A percentile compares a stretch with the other conserved stretches of the same genome.
Conservation (phyloP, 2,888 invertebrate species). For the Trichogramma evanescens region DNA sequence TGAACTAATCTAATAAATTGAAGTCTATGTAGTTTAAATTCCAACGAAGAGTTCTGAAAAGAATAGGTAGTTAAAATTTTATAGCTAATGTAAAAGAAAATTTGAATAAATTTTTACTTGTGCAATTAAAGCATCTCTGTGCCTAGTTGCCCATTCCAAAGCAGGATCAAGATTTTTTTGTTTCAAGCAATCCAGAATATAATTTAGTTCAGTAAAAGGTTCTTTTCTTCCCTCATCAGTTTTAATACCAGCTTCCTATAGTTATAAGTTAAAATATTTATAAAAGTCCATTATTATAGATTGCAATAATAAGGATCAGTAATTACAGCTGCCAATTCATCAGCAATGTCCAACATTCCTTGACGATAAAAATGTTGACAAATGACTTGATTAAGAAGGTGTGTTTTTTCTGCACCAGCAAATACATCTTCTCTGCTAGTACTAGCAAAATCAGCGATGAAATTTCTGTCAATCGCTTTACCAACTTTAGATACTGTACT, state of each 20-base stretch:
- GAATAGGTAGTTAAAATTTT: background rate
- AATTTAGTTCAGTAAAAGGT: conserved; percentile 77
- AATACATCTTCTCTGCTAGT: conserved; percentile 82
- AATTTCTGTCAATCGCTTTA: conserved; percentile 92
- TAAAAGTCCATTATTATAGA: background rate
- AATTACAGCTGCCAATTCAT: conserved; percentile 61
- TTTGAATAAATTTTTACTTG: conserved; percentile 44
- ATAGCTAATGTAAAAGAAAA: background rate
- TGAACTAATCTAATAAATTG: conserved; percentile 69
- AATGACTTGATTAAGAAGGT: conserved; percentile 77
- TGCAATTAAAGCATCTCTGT: conserved; percentile 64
- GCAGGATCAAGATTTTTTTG: conserved; percentile 77
- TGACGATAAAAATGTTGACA: conserved; percentile 93
- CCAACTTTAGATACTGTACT: conserved; percentile 86
- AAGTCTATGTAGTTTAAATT: conserved; percentile 75
- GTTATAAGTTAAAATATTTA: conserved; percentile 8
- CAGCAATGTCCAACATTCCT: conserved; percentile 89
- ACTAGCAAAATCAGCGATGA: conserved; percentile 83
- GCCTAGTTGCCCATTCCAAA: conserved; percentile 75
- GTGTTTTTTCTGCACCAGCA: conserved; percentile 60
- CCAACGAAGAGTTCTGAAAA: conserved; percentile 58
- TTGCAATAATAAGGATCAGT: background rate
- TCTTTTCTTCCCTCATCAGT: conserved; percentile 62
- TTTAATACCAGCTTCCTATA: conserved; percentile 62
- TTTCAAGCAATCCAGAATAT: conserved; percentile 79